A percentile compares a stretch with the other conserved stretches of the same genome.
These are phyloP conservation scores for Erebia ligea DNA, from an alignment of 2,888 invertebrate species.

Conservation along the genomic window DNA sequence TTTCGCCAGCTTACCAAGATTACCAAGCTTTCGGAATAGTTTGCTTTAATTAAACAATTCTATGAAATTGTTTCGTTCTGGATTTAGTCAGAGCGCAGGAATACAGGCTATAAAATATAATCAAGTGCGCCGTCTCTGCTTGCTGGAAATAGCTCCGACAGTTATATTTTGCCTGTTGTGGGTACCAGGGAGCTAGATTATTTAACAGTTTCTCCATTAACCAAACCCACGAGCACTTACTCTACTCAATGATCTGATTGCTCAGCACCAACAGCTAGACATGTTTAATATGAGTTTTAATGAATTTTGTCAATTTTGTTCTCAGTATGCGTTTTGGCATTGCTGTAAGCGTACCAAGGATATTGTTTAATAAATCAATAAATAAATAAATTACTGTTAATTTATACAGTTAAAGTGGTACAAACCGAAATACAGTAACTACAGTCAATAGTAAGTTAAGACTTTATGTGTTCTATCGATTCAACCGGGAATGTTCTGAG, in stretches of 20 bases:
- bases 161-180: neutral
- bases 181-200: conserved; percentile 4
- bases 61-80: conserved; percentile 19
- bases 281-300: too few relatives aligned
- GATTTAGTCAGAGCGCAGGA: conserved; percentile 9
- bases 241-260: too few relatives aligned
- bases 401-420: neutral
- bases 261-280: too few relatives aligned
- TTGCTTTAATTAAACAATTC: conserved; percentile 26
- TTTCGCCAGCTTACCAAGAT: conserved; percentile 7
- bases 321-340: too few relatives aligned
- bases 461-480: too few relatives aligned
- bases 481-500: too few relatives aligned
- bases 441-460: too few relatives aligned
- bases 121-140: conserved; percentile 12
- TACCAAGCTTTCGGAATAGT: conserved; percentile 17
- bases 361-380: too few relatives aligned
- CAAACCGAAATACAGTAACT: neutral
- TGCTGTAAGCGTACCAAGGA: too few relatives aligned
- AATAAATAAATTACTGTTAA: too few relatives aligned
- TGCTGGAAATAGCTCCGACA: conserved; percentile 12
- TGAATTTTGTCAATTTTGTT: too few relatives aligned
- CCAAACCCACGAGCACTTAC: too few relatives aligned
- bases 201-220: conserved; percentile 14
- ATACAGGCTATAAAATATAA: conserved; percentile 22